Evolutionary conservation across 2,797 vertebrate genomes (phyloP).

Genomic region (Cyclura pinguis): DNA sequence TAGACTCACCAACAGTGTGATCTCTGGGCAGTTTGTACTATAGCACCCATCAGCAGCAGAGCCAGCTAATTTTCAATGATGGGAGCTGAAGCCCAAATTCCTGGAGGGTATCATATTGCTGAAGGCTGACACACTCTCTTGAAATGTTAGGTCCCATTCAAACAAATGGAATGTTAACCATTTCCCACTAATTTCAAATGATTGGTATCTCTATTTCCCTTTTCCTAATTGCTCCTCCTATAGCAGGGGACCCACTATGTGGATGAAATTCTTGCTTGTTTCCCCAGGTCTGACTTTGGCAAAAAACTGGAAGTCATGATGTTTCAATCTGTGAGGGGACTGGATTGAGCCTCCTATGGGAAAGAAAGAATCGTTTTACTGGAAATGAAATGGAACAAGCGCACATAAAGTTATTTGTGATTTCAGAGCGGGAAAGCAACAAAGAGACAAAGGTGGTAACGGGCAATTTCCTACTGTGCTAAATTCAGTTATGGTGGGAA

Average conservation of each 20-base stretch:
- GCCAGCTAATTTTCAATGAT: not conserved
- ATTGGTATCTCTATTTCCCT: not conserved
- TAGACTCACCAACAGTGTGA: not conserved
- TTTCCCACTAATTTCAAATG: not conserved
- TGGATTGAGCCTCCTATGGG: not conserved
- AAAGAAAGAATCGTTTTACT: not conserved
- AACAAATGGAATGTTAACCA: not conserved
- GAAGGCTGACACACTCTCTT: not conserved
- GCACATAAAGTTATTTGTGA: conserved; percentile 14
- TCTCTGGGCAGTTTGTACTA: not conserved
- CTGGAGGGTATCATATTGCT: not conserved
- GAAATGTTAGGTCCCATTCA: not conserved
- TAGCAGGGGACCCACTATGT: not conserved
- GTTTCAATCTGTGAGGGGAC: not conserved
- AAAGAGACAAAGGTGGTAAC: not conserved
- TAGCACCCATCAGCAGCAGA: not conserved
- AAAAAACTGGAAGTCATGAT: not conserved
- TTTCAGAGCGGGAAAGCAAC: not conserved
- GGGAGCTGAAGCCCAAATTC: not conserved
- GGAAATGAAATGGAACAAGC: conserved; percentile 31
- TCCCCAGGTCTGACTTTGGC: not conserved
- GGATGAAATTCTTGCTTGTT: not conserved
- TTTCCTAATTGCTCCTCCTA: not conserved
- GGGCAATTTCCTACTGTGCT: not conserved
- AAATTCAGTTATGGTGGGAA: not conserved